Evolutionary conservation across 2,113 vertebrate genomes (phyloP).

Genomic region (Thymallus thymallus): DNA sequence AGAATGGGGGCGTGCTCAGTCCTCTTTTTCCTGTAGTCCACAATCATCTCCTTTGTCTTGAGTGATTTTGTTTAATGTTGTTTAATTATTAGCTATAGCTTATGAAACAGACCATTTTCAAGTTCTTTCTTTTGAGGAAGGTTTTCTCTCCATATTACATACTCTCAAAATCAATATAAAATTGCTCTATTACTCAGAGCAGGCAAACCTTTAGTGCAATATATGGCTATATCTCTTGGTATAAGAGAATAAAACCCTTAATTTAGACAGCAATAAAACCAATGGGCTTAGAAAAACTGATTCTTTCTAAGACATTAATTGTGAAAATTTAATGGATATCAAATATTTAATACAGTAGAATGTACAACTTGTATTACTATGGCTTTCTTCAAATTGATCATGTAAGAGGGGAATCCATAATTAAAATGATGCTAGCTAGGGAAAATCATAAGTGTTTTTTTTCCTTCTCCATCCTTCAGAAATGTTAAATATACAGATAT

Average conservation of each 20-base stretch:
- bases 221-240: constrained; percentile 62
- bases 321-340: constrained; percentile 79
- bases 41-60: too few relatives aligned
- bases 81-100: not conserved
- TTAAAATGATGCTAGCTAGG: constrained; percentile 78
- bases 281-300: constrained; percentile 73
- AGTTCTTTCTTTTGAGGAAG: constrained; percentile 43
- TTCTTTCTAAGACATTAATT: constrained; percentile 80
- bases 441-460: constrained; percentile 72
- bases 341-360: constrained; percentile 83
- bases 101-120: too few relatives aligned
- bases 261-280: constrained; percentile 77
- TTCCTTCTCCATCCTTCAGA: constrained; percentile 63
- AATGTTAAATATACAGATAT: constrained; percentile 72
- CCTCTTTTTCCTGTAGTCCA: too few relatives aligned
- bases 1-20: too few relatives aligned
- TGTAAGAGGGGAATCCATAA: constrained; percentile 78
- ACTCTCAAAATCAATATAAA: constrained; percentile 67
- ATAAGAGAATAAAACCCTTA: constrained; percentile 68
- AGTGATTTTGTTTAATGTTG: too few relatives aligned
- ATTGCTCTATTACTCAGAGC: constrained; percentile 63
- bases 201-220: constrained; percentile 60
- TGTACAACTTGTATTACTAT: constrained; percentile 79
- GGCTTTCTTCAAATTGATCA: constrained; percentile 78
- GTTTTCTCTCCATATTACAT: constrained; percentile 52